Evolutionary conservation across 2,113 vertebrate species (phyloP), one percentile per base, ranked within the genome.

Genomic region (Odocoileus virginianus): DNA sequence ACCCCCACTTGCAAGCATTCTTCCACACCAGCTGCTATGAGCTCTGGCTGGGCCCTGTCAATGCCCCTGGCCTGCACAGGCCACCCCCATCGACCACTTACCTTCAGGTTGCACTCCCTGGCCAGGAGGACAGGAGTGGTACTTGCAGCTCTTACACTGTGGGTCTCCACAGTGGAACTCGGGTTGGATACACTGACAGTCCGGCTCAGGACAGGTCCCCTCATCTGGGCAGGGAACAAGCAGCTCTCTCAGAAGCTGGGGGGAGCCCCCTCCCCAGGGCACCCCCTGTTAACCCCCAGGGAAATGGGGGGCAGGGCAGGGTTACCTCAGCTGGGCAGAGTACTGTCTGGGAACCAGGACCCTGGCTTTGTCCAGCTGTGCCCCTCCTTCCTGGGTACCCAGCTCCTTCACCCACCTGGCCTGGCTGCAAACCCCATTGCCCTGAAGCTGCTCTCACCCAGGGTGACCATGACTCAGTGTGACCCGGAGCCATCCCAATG

Each of bases 161-260:
- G 97, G 95, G 40, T 97, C 88, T 25, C 27, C 81, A 0, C 98
- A 98, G 95, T 98, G 95, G 84, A 50, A 95, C 55, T 94, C 96
- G 0, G 97, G 88, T 43, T 28, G 61, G 17, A 91, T 28, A 30
- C 98, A 98, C 0, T 1, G 12, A 28, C 98, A 98, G 61, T 36
- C 28, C 5, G 2, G 13, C 74, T 71, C 19, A 1, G 96, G 23
- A 17, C 95, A 94, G 54, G 3, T 6, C 25, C 71, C 19, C 28
- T 43, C 13, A 1, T 3, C 97, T 97, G 79, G 40, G 57, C 4
- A 6, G 54, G 25, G n/a, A 40, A 78, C 45, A n/a, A 17, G 23
- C 58, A 7, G 15, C 28, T 43, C 40, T 36, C 36, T 87, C 54
- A 94, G 64, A 47, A 27, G 76, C 58, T 33, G 33, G 23, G 36